phyloP scores from a whole-genome alignment of 2,113 vertebrate genomes.

The Seriola quinqueradiata region DNA sequence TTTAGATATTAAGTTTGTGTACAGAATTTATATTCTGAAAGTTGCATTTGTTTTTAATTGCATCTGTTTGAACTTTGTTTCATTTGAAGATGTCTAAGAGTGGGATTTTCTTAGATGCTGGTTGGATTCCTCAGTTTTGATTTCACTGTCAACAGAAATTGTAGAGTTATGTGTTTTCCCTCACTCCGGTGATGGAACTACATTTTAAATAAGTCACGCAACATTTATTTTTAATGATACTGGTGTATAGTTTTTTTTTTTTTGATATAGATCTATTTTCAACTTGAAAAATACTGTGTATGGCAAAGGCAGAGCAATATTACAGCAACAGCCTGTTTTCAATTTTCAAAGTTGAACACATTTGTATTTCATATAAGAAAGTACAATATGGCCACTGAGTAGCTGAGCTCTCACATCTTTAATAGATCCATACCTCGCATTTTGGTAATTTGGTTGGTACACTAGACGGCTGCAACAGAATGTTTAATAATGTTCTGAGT shows the following conservation, averaged over 20 bases:
- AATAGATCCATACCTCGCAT: slow-evolving; percentile 31
- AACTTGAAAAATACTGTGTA: neutral
- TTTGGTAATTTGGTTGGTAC: slow-evolving; percentile 35
- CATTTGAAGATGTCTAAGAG: neutral
- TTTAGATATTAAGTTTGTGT: neutral
- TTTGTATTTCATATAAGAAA: slow-evolving; percentile 32
- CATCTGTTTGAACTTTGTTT: neutral
- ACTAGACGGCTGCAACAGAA: slow-evolving; percentile 7
- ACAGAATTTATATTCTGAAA: neutral
- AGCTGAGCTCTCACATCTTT: slow-evolving; percentile 15
- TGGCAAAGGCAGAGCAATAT: neutral
- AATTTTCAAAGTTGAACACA: slow-evolving; percentile 26
- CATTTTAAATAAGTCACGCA: neutral
- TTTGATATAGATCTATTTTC: neutral
- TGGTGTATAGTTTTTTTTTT: no score
- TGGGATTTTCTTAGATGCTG: neutral
- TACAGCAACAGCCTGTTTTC: neutral
- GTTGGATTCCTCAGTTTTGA: neutral
- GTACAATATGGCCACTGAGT: slow-evolving; percentile 6
- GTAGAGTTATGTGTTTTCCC: neutral
- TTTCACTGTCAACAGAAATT: neutral
- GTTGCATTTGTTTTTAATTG: neutral
- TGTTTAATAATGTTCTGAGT: slow-evolving; percentile 50
- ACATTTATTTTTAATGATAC: neutral
- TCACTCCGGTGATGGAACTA: neutral